Percentiles rank a stretch among this genome's conserved stretches.
Evolutionary conservation across 1,140 invertebrate species (phyloP).

Genomic region (Calephelis virginiensis): DNA sequence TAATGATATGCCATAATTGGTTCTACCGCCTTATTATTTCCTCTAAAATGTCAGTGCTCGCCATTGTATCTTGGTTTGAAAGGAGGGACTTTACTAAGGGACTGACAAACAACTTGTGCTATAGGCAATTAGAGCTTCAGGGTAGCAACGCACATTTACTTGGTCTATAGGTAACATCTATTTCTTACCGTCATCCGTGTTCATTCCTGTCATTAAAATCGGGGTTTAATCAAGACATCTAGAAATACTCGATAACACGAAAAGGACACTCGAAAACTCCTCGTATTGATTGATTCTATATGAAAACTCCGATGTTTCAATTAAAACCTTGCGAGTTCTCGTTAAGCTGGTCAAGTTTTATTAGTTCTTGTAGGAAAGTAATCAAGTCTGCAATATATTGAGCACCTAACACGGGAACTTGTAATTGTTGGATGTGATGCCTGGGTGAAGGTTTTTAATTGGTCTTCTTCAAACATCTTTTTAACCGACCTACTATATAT

Average conservation of each 20-base stretch:
- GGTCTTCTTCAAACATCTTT: neutral
- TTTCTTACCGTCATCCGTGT: too few relatives aligned
- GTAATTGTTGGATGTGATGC: conserved; percentile 60
- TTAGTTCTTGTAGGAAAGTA: conserved; percentile 56
- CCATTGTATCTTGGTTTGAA: too few relatives aligned
- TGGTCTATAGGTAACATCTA: too few relatives aligned
- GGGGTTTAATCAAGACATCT: neutral
- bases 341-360: conserved; percentile 70
- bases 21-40: too few relatives aligned
- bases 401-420: conserved; percentile 50
- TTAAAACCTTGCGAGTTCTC: conserved; percentile 60
- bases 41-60: too few relatives aligned
- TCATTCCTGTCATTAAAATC: too few relatives aligned
- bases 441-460: conserved; percentile 28
- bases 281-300: conserved; percentile 41
- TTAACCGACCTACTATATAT: neutral
- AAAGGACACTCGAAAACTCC: conserved; percentile 30
- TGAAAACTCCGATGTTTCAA: conserved; percentile 58
- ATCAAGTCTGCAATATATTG: conserved; percentile 60
- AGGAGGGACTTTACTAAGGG: too few relatives aligned
- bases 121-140: too few relatives aligned
- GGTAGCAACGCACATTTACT: too few relatives aligned
- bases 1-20: too few relatives aligned
- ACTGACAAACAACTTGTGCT: too few relatives aligned
- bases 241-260: conserved; percentile 18